Evolutionary conservation across 2,888 invertebrate genomes (phyloP).

Genomic region (Sympetrum striolatum): DNA sequence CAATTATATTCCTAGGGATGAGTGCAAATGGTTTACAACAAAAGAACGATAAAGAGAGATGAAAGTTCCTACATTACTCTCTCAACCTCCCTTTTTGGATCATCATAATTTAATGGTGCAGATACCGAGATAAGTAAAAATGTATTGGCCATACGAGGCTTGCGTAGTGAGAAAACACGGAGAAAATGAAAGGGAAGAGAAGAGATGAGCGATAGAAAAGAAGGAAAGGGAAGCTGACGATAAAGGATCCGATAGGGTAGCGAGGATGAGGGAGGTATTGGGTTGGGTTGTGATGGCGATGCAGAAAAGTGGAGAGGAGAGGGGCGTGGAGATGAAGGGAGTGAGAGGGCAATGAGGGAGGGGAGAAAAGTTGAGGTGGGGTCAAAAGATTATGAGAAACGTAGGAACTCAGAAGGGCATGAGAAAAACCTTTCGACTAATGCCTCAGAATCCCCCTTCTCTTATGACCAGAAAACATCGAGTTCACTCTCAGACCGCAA

Average conservation of each 20-base stretch:
- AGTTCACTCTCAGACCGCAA: conserved; percentile 8
- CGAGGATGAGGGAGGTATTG: no score
- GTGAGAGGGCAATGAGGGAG: neutral
- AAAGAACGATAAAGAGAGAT: no score
- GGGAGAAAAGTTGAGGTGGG: neutral
- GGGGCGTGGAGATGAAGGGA: neutral
- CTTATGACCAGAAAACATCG: neutral
- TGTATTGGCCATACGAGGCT: neutral
- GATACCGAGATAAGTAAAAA: no score
- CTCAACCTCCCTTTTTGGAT: no score
- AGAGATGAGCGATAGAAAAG: neutral
- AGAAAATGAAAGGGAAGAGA: neutral
- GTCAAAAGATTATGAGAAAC: conserved; percentile 42
- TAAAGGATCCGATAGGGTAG: no score
- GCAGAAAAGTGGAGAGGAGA: neutral
- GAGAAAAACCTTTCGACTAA: conserved; percentile 5
- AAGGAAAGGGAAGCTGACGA: neutral
- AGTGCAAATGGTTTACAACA: no score
- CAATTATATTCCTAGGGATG: no score
- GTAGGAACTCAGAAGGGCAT: neutral
- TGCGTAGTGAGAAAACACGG: neutral
- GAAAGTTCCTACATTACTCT: no score
- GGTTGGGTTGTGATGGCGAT: no score
- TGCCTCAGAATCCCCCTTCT: conserved; percentile 7
- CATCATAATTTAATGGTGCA: no score